A percentile compares a stretch with the other conserved stretches of the same genome.
phyloP scores from a whole-genome alignment of 2,797 vertebrate genomes.

The Periophthalmus magnuspinnatus region DNA sequence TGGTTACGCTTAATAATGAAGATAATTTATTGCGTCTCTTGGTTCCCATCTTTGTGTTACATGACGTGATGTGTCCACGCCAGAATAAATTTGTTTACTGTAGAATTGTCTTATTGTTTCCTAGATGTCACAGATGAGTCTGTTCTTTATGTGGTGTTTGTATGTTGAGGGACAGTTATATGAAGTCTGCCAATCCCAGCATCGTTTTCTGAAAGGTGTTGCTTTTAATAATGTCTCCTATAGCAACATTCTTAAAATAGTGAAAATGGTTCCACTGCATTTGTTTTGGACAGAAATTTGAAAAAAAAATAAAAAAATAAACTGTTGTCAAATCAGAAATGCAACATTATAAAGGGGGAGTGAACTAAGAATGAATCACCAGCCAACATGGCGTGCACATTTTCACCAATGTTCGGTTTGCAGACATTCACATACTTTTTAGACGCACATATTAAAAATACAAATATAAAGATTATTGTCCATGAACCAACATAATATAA shows the following conservation, averaged over 20 bases:
- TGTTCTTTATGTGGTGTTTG: conserved; percentile 79
- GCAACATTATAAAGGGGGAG: neutral
- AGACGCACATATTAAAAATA: neutral
- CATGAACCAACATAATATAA: neutral
- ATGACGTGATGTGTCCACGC: conserved; percentile 86
- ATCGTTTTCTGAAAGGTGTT: neutral
- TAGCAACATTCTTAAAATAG: neutral
- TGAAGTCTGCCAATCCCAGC: conserved; percentile 27
- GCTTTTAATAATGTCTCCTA: neutral
- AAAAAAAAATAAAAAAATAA: too few relatives aligned
- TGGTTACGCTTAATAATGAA: conserved; percentile 92
- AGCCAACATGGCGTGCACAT: neutral
- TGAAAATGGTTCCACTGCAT: neutral
- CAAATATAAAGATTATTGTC: neutral
- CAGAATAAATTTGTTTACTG: conserved; percentile 95
- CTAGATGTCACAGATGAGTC: conserved; percentile 71
- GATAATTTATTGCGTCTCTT: conserved; percentile 96
- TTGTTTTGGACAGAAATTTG: neutral
- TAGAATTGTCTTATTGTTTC: conserved; percentile 81
- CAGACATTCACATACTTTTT: conserved; percentile 12
- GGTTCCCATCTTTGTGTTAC: conserved; percentile 90
- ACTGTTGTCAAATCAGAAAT: neutral
- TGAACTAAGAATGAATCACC: neutral
- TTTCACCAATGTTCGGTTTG: conserved; percentile 44
- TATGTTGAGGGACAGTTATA: conserved; percentile 74